Conservation (phyloP, 2,113 vertebrate species). For the Cololabis saira region DNA sequence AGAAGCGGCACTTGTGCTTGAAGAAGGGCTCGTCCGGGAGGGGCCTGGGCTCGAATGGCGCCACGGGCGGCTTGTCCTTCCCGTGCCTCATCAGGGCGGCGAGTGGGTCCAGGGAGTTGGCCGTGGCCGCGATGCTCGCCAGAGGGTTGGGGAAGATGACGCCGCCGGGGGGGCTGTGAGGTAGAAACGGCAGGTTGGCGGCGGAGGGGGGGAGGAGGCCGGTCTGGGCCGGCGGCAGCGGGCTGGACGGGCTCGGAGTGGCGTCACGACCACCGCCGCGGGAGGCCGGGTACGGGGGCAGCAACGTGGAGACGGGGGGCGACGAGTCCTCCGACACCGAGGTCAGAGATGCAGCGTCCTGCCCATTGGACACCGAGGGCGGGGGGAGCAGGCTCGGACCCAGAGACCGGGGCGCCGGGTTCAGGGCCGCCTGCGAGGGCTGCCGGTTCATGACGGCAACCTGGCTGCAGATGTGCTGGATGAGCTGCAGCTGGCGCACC, state of each 20-base stretch:
- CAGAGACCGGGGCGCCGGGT: slow-evolving; percentile 75
- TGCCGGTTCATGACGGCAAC: slow-evolving; percentile 93
- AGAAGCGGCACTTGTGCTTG: slow-evolving; percentile 98
- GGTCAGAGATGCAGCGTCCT: slow-evolving; percentile 73
- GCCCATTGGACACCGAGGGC: slow-evolving; percentile 75
- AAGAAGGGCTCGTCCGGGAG: slow-evolving; percentile 96
- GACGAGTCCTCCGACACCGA: no score
- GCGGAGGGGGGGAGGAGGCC: slow-evolving; percentile 84
- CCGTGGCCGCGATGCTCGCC: slow-evolving; percentile 94
- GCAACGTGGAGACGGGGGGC: slow-evolving; percentile 76
- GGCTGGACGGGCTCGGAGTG: slow-evolving; percentile 82
- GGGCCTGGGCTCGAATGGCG: slow-evolving; percentile 92
- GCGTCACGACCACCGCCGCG: slow-evolving; percentile 73
- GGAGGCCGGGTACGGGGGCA: slow-evolving; percentile 76
- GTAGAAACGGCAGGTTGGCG: slow-evolving; percentile 92
- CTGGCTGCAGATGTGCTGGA: slow-evolving; percentile 97
- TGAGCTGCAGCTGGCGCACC: slow-evolving; percentile 96
- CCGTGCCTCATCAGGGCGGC: slow-evolving; percentile 93
- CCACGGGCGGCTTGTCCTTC: slow-evolving; percentile 91
- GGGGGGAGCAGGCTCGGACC: slow-evolving; percentile 81
- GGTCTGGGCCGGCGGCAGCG: slow-evolving; percentile 83
- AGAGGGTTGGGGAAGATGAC: slow-evolving; percentile 98
- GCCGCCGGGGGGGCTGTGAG: slow-evolving; percentile 91
- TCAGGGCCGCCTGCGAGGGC: slow-evolving; percentile 81
- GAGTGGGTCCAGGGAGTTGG: slow-evolving; percentile 92